A percentile compares a stretch with the other conserved stretches of the same genome.
These are phyloP conservation scores for Caretta caretta DNA, from an alignment of 2,113 vertebrate species.

Conservation along the genomic window DNA sequence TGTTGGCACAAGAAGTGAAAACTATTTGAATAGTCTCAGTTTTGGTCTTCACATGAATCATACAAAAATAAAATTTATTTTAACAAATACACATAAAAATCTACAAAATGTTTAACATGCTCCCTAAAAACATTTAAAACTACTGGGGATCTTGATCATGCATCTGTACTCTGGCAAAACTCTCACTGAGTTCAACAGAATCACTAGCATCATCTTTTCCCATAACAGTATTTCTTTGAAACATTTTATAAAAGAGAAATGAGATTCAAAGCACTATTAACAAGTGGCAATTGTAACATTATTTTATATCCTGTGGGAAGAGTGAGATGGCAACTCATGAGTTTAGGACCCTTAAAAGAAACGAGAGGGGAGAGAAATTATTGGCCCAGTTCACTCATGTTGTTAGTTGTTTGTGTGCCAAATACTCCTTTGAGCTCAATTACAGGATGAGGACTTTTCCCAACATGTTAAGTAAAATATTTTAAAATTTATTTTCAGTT, in stretches of 20 bases:
- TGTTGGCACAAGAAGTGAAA: not conserved
- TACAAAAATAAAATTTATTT: constrained; percentile 3
- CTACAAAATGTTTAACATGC: not conserved
- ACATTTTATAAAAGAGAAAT: not conserved
- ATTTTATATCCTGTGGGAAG: not conserved
- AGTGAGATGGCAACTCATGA: not conserved
- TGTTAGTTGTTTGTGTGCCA: not conserved
- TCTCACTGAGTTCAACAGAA: not conserved
- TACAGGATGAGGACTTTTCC: not conserved
- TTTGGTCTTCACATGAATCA: not conserved
- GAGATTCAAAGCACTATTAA: not conserved
- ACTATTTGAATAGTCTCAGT: not conserved
- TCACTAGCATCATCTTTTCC: not conserved
- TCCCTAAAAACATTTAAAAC: not conserved
- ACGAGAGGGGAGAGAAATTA: not conserved
- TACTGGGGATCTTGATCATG: not conserved
- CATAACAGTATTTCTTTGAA: not conserved
- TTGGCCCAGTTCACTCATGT: not conserved
- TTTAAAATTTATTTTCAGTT: not conserved
- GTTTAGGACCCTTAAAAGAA: not conserved
- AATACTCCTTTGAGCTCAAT: not conserved
- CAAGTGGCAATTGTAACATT: not conserved
- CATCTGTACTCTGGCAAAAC: not conserved
- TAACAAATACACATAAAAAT: not conserved
- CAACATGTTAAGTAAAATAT: not conserved